Base-by-base conservation (phyloP, 1,140 invertebrate genomes). In the Nephotettix cincticeps region DNA sequence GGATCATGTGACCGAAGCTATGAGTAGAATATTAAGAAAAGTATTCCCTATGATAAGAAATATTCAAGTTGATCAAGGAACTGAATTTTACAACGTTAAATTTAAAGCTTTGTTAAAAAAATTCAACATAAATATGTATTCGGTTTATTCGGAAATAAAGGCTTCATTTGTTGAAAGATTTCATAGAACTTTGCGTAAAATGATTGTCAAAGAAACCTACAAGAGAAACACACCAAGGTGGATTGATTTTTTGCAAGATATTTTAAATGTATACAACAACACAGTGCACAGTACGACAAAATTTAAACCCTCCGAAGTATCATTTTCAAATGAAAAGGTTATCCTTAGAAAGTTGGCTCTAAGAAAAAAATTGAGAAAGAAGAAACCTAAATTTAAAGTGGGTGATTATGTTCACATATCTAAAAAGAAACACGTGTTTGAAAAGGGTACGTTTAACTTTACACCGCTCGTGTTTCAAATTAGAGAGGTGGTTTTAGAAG, bases 111-210 rank as follows among this genome's bases (percentile, higher is more conserved):
- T 78, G 28, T 76, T 77, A 73, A 72, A 74, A 70, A 73, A 77
- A 69, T 72, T 76, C 70, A 68, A 76, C 13, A 78, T 83, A 28
- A 76, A 78, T 67, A 77, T 79, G 72, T 82, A 81, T 73, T 75
- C 74, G 0, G 79, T 75, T 25, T 78, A 78, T 71, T 78, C 69
- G 54, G 71, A 76, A 13, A 73, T 75, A 19, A 83, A 83, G 77
- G 80, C 78, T n/a, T 68, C 76, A 0, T 75, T 83, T 54, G 76
- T 78, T 51, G 82, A 84, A 77, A 67, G 82, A 36, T 81, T 81
- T 30, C 79, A 81, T 77, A 67, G 79, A 54, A 82, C 78, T 32
- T 56, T 83, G 28, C 82, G 81, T 76, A 66, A 63, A 6, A 72
- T 58, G 61, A 76, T 84, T 72, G 83, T 67, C 68, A 75, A 76